Evolutionary conservation across 2,113 vertebrate species (phyloP), one percentile per base, ranked within the genome.

Genomic region (Lycaon pictus): DNA sequence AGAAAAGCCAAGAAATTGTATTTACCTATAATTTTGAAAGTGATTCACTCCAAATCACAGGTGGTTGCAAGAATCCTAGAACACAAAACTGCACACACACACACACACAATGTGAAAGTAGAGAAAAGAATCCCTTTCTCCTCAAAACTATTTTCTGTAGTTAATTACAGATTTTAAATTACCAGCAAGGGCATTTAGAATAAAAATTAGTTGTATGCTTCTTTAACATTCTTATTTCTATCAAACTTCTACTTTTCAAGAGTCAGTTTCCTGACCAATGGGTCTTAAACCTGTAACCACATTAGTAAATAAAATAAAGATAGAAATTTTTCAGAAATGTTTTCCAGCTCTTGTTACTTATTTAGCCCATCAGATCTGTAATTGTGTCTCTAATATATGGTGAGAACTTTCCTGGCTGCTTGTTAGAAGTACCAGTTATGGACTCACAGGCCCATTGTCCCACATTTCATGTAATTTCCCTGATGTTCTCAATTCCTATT

Each of bases 11-110:
- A 11, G 16, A 84, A 88, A 74, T 15, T 58, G 13, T 65, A 55
- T 86, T 90, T 96, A 79, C 37, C 22, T 60, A n/a, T 32, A 60
- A 80, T 74, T 97, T 69, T 90, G n/a, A 81, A 93, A 95, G 56
- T 32, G 15, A 62, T 84, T 87, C 10, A 48, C 43, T 12, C 58
- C 13, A 74, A 81, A 83, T 37, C 16, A 16, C 60, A 35, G 71
- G 29, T 71, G 32, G 43, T 23, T 92, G 1, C 15, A 65, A 67
- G 11, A 82, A 32, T 17, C 15, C 7, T 23, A 29, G 4, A 43
- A 10, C 25, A 35, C 58, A 88, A 37, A 87, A 62, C 8, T 43
- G 65, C 8, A 51, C 67, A 60, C 20, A 69, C 11, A 43, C 43
- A 62, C 7, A 77, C 2, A 25, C 32, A 67, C 7, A 65, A 0